phyloP scores from a whole-genome alignment of 2,888 invertebrate species.

The Anoncus sp. region DNA sequence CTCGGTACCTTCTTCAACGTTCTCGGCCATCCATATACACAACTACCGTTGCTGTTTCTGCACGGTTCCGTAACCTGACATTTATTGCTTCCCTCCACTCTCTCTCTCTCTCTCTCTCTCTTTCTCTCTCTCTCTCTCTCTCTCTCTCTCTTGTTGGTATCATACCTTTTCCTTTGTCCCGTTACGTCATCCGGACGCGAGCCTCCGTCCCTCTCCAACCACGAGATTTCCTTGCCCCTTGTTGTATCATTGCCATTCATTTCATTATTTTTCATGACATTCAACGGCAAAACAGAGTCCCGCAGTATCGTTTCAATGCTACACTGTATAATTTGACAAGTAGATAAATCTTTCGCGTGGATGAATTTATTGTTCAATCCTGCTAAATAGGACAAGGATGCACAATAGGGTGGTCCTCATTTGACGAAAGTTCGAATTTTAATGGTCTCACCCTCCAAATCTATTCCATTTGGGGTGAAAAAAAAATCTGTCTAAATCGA shows the following conservation, averaged over 20 bases:
- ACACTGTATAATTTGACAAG: conserved; percentile 2
- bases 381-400: too few species aligned
- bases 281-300: background rate
- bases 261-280: conserved; percentile 9
- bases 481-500: too few species aligned
- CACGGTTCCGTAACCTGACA: conserved; percentile 52
- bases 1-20: conserved; percentile 54
- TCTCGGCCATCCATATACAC: background rate
- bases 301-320: background rate
- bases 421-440: too few species aligned
- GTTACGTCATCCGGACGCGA: conserved; percentile 24
- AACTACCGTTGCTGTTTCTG: conserved; percentile 42
- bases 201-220: background rate
- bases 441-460: too few species aligned
- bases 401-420: too few species aligned
- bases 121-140: too few species aligned
- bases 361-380: background rate
- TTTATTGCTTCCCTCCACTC: conserved; percentile 55
- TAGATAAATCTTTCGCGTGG: background rate
- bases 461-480: too few species aligned
- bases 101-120: too few species aligned
- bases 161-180: conserved; percentile 39
- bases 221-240: conserved; percentile 4
- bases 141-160: too few species aligned
- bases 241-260: conserved; percentile 2